Base-by-base conservation (phyloP, 2,797 vertebrate species). In the Catostomus latipinnis region DNA sequence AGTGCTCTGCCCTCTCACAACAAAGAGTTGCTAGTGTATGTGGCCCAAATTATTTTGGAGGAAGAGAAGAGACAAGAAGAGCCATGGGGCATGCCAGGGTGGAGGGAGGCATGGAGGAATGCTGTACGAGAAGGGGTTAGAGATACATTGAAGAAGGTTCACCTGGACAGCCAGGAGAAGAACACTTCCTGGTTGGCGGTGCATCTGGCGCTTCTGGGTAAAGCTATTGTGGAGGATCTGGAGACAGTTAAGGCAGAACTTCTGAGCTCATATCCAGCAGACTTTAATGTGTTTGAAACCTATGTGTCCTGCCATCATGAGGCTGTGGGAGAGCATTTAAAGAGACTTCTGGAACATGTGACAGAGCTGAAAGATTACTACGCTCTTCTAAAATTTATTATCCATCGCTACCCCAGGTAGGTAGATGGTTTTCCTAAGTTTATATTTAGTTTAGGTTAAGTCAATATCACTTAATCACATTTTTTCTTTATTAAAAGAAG, bases 371-470 rank as follows among this genome's bases (percentile, higher is more conserved):
- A 85, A 0, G 96, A 98, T 70, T 87, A 94, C 52, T 91, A 93
- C 1, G 76, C 76, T 6, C 88, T 99, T 75, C 93, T 99, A 18
- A 12, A 95, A 81, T 99, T 96, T 95, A 93, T 94, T 70, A 88
- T 94, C 88, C 94, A 96, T 52, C 81, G 16, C 8, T 98, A 97
- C 70, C 76, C 65, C 85, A 96, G 97, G 97, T 98, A 63, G 87
- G 63, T 8, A 53, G 43, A 4, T 77, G 16, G 5, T 43, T 5
- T 53, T 54, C 18, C 48, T 22, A 16, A 49, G 18, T 9, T 56
- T 70, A 54, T 50, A 43, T 10, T 9, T 43, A 9, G 12, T 50
- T 18, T 22, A 18, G 1, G 6, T 50, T 34, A 34, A 34, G 34
- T 34, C 34, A 34, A 34, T 3, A 34, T 34, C 34, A 3, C 34